Conservation (phyloP, 2,797 vertebrate species). For the Hypotaenidia philippensis region DNA sequence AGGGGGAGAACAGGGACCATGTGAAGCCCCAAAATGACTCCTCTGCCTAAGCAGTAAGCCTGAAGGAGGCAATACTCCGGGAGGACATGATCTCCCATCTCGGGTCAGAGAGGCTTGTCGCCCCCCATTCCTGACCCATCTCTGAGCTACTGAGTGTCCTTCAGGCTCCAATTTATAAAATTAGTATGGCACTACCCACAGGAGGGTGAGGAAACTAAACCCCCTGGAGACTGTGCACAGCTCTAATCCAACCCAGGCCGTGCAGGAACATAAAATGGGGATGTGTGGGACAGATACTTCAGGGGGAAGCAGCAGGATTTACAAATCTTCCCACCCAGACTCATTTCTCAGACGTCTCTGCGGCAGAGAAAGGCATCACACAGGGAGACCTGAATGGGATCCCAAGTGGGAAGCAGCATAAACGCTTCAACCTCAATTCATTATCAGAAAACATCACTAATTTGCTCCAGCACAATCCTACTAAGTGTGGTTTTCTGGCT, state of each 20-base stretch:
- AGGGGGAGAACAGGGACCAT: neutral
- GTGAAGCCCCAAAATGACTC: neutral
- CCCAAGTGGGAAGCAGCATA: neutral
- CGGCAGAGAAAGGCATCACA: neutral
- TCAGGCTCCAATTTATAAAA: neutral
- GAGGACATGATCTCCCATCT: neutral
- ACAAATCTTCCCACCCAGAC: conserved; percentile 31
- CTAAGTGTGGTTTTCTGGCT: neutral
- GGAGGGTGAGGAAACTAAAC: neutral
- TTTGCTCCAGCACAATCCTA: conserved; percentile 48
- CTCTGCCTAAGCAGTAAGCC: neutral
- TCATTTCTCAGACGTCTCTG: conserved; percentile 13
- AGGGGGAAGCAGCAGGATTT: neutral
- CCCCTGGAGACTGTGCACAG: neutral
- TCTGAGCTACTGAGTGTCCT: neutral
- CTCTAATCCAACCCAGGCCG: neutral
- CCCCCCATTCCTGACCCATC: neutral
- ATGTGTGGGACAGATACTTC: neutral
- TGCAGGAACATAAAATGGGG: neutral
- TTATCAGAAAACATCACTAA: conserved; percentile 42
- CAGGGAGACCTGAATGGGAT: conserved; percentile 37
- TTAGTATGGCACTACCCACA: neutral
- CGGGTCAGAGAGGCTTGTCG: neutral
- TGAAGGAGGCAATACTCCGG: neutral
- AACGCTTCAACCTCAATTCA: conserved; percentile 51